Evolutionary conservation across 2,888 invertebrate genomes (phyloP).

Genomic region (Petrolisthes cinctipes): DNA sequence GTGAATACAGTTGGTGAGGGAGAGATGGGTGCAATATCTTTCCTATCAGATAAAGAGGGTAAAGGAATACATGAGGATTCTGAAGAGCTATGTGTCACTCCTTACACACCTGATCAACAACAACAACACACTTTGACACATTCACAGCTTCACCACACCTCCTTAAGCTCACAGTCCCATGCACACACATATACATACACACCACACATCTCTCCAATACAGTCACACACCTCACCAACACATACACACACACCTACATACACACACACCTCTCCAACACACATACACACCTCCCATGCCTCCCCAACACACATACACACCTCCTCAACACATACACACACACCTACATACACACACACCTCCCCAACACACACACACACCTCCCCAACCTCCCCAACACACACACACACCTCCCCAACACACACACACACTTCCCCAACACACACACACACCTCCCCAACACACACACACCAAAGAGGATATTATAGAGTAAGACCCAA

Average conservation of each 20-base stretch:
- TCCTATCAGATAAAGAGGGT: conserved; percentile 18
- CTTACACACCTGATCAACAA: too few species aligned
- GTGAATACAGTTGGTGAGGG: not conserved
- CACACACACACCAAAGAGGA: not conserved
- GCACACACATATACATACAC: too few species aligned
- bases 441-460: not conserved
- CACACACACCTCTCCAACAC: too few species aligned
- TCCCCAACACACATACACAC: not conserved
- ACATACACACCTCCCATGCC: not conserved
- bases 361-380: not conserved
- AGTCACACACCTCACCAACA: too few species aligned
- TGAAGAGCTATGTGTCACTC: not conserved
- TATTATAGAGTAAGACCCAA: not conserved
- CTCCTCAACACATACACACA: not conserved
- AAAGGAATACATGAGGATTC: conserved; percentile 12
- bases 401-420: not conserved
- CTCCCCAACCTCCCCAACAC: too few species aligned
- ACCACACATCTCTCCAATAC: too few species aligned
- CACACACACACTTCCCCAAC: not conserved
- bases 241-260: too few species aligned
- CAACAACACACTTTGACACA: too few species aligned
- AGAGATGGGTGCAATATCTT: conserved; percentile 2
- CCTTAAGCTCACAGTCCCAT: too few species aligned
- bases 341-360: not conserved
- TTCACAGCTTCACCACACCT: too few species aligned